Evolutionary conservation across 2,113 vertebrate species (phyloP), one percentile per base, ranked within the genome.

Genomic region (Echinops telfairi): DNA sequence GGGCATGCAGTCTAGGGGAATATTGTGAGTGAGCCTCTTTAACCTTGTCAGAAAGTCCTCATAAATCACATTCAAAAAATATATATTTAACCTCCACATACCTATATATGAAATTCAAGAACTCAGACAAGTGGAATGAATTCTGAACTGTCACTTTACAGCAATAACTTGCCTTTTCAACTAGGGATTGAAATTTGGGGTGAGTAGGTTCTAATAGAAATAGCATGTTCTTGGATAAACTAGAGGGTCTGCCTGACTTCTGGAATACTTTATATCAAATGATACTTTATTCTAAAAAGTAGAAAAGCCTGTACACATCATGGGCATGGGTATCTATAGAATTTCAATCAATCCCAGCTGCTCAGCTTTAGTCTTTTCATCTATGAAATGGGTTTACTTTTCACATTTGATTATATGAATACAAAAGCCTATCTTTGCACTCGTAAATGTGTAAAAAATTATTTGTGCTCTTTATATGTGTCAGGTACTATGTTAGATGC

Each of bases 11-110:
- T 96, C 86, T 81, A 94, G n/a, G 79, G 66, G 31, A 84, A n/a
- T 75, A 93, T 94, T 93, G 62, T 64, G 66, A 93, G 58, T 71
- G 81, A 93, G 93, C 80, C 88, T 92, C 90, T 89, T 94, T 83
- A 96, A 93, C 36, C 38, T 81, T 90, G 94, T 95, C 83, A 96
- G 86, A 95, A 96, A 93, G 73, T 94, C 77, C 71, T 90, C 90
- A 94, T 96, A 97, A 96, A 96, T 96, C 92, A 97, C 83, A 88
- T 96, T 94, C 95, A 94, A 94, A 90, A 94, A 94, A 87, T 53
- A 96, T 92, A 78, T 90, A 92, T 95, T 95, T 96, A 88, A 94
- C 87, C 89, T 95, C 68, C 64, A 80, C 47, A 58, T 68, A 91
- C 29, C 68, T 80, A 64, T 47, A 94, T 58, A 77, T 95, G 95